Base-by-base conservation (phyloP, 2,113 vertebrate genomes). In the Grammomys dolichurus region DNA sequence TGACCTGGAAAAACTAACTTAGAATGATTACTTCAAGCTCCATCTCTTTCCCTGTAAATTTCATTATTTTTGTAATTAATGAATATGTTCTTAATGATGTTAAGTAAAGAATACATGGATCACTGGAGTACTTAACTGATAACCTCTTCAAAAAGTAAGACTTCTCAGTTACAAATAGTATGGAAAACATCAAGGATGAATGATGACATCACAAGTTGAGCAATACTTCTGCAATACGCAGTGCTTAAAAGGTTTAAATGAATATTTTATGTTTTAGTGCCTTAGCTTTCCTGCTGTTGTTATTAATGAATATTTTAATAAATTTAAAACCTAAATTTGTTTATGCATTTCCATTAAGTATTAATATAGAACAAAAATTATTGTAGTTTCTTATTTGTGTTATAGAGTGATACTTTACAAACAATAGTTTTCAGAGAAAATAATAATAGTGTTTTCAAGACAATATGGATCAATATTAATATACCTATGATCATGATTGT, bases 241-340 rank as follows among this genome's bases (percentile, higher is more conserved):
- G 95, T 87, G 48, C 1, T 97, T 94, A 97, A 96, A 78, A 63
- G 54, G 90, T 10, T 1, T 97, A 72, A 97, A 97, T 24, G 88
- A 97, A 94, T 5, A n/a, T 87, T 97, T 98, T 96, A 89, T 95
- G 70, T 93, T 95, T 97, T 89, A 96, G 0, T 95, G 58, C 43
- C 48, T 82, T 95, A 93, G n/a, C 0, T 96, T 60, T 93, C 90
- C 33, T n/a, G 80, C 0, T 70, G 0, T 80, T 77, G 92, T 40
- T 93, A 65, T 76, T 89, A 77, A 70, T 72, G 6, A 60, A 76
- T 28, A 0, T 82, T 90, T 69, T 28, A 43, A 67, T 87, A 89
- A 67, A 77, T 78, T 58, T 4, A 28, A 82, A 82, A 93, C 58
- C 56, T 43, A 72, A 90, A 46, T 70, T n/a, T 82, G 22, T 91